Percentiles rank a stretch among this genome's conserved stretches.
These are phyloP conservation scores for Dufourea novaeangliae DNA, from an alignment of 1,140 invertebrate species.

Conservation along the genomic window DNA sequence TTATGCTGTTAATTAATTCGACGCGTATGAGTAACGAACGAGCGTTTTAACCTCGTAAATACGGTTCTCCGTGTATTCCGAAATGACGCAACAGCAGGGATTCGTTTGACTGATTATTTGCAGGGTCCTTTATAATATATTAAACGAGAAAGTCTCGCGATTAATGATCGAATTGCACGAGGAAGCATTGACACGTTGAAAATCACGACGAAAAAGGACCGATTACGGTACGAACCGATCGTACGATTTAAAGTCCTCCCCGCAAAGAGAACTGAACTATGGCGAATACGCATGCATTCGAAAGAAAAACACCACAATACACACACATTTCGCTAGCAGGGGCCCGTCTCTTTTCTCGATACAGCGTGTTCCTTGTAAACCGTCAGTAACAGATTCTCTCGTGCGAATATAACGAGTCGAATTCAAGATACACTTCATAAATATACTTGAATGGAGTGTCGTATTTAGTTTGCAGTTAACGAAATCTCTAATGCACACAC, in stretches of 20 bases:
- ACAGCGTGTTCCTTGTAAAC: conserved; percentile 1
- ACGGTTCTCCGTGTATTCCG: conserved; percentile 13
- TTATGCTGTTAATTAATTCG: conserved; percentile 48
- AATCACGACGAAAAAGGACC: not conserved
- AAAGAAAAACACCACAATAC: not conserved
- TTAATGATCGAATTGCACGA: not conserved
- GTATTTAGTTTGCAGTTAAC: conserved; percentile 31
- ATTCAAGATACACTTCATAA: conserved; percentile 33
- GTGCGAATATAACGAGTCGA: conserved; percentile 19
- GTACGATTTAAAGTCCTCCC: not conserved
- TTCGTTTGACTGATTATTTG: conserved; percentile 44
- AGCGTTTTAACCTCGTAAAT: conserved; percentile 25
- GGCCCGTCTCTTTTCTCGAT: not conserved
- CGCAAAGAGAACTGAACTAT: not conserved
- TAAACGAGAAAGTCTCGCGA: not conserved
- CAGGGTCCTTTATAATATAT: no score
- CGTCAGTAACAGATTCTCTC: not conserved
- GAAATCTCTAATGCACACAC: conserved; percentile 43
- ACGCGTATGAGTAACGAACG: conserved; percentile 1
- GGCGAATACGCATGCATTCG: not conserved
- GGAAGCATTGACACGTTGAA: not conserved
- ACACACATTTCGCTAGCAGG: not conserved
- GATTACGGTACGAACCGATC: not conserved
- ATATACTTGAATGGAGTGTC: conserved; percentile 10
- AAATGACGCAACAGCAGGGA: conserved; percentile 29